Conservation (phyloP, 2,888 invertebrate genomes). For the Athalia rosae region DNA sequence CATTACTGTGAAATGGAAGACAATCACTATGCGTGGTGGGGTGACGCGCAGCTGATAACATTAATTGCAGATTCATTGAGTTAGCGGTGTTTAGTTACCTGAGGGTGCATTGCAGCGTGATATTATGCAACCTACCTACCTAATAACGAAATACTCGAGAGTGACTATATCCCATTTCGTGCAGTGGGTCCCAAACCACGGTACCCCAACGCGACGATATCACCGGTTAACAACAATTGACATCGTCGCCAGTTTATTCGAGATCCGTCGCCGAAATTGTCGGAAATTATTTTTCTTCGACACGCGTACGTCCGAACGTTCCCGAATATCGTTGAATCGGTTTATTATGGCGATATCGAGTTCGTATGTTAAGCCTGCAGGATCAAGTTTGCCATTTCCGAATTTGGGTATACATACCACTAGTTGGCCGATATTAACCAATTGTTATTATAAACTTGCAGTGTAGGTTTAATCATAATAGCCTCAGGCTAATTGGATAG, state of each 20-base stretch:
- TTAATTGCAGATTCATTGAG: conserved; percentile 45
- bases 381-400: conserved; percentile 41
- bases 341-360: too few relatives aligned
- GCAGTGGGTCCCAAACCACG: conserved; percentile 21
- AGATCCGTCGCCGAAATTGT: too few relatives aligned
- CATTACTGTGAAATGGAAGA: conserved; percentile 41
- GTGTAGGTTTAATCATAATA: conserved; percentile 73
- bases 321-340: too few relatives aligned
- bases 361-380: neutral
- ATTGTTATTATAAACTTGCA: conserved; percentile 74
- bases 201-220: neutral
- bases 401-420: conserved; percentile 61
- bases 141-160: conserved; percentile 25
- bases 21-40: conserved; percentile 38
- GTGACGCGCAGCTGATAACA: conserved; percentile 34
- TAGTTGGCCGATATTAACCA: conserved; percentile 70
- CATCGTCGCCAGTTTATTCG: too few relatives aligned
- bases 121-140: conserved; percentile 37
- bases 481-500: conserved; percentile 73
- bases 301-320: too few relatives aligned
- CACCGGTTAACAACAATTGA: neutral
- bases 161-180: conserved; percentile 33
- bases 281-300: too few relatives aligned
- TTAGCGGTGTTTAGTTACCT: conserved; percentile 46
- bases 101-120: conserved; percentile 36